phyloP scores from a whole-genome alignment of 2,888 invertebrate genomes.

The Exocentrus adspersus region DNA sequence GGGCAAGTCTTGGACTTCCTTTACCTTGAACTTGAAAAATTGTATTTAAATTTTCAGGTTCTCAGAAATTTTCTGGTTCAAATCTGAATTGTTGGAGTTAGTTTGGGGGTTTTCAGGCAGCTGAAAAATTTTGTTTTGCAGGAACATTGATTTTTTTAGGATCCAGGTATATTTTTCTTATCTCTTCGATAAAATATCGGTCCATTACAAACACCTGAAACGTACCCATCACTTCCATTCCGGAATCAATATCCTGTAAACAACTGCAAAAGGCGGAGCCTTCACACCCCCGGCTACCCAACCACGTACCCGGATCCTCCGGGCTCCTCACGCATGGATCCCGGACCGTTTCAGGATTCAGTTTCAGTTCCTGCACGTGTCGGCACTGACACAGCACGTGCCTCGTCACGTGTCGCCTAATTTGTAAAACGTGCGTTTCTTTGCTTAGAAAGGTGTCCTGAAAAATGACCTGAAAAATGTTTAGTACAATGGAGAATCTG shows the following conservation, averaged over 20 bases:
- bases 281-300: slow-evolving; percentile 40
- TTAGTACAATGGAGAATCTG: slow-evolving; percentile 72
- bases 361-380: slow-evolving; percentile 52
- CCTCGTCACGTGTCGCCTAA: slow-evolving; percentile 33
- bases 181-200: too few species aligned
- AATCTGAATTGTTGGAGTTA: too few species aligned
- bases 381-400: slow-evolving; percentile 47
- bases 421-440: slow-evolving; percentile 27
- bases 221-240: not conserved
- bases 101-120: too few species aligned
- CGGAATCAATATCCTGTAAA: slow-evolving; percentile 15
- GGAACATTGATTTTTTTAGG: too few species aligned
- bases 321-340: slow-evolving; percentile 38
- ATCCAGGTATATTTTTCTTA: too few species aligned
- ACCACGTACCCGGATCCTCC: slow-evolving; percentile 47
- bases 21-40: too few species aligned
- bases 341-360: slow-evolving; percentile 42
- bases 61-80: too few species aligned
- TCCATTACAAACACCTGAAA: too few species aligned
- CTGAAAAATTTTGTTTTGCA: too few species aligned
- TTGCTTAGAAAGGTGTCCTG: not conserved
- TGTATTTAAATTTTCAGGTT: too few species aligned
- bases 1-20: too few species aligned
- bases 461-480: slow-evolving; percentile 61
- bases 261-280: slow-evolving; percentile 40